phyloP scores from a whole-genome alignment of 2,888 invertebrate species.

The Pyralis farinalis region DNA sequence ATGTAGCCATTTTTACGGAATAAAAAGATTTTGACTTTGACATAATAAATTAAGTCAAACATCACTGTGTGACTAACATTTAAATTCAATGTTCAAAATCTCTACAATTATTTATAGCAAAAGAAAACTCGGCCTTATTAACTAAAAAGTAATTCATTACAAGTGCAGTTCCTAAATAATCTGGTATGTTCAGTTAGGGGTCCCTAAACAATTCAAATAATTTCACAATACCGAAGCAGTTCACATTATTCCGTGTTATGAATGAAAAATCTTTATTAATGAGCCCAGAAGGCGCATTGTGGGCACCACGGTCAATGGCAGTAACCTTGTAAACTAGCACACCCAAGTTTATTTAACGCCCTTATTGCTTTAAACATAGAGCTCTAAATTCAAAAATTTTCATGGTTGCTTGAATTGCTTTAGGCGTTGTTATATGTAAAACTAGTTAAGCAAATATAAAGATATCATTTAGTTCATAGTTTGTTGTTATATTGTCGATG shows the following conservation, averaged over 20 bases:
- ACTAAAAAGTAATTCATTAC: too few species aligned
- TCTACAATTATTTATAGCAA: too few species aligned
- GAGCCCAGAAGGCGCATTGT: slow-evolving; percentile 30
- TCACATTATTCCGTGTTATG: slow-evolving; percentile 29
- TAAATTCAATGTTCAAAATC: too few species aligned
- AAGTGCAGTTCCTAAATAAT: too few species aligned
- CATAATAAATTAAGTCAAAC: too few species aligned
- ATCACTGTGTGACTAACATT: too few species aligned
- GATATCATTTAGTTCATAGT: slow-evolving; percentile 14
- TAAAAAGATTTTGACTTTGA: too few species aligned
- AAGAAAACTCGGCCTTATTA: too few species aligned
- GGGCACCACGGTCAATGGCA: slow-evolving; percentile 35
- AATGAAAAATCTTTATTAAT: slow-evolving; percentile 55
- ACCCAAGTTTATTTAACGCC: neutral
- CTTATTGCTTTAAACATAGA: slow-evolving; percentile 11
- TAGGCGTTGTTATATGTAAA: slow-evolving; percentile 17
- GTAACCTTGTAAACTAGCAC: slow-evolving; percentile 29
- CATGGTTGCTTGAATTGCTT: slow-evolving; percentile 10
- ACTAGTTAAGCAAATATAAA: slow-evolving; percentile 17
- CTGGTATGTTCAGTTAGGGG: too few species aligned
- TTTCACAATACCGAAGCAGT: slow-evolving; percentile 23
- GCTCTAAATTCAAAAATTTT: slow-evolving; percentile 12
- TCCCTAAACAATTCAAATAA: slow-evolving; percentile 14
- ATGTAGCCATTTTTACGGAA: too few species aligned
- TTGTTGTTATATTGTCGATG: slow-evolving; percentile 8